These are phyloP conservation scores for Saturnia pavonia DNA, from an alignment of 2,888 invertebrate genomes.

Conservation along the genomic window DNA sequence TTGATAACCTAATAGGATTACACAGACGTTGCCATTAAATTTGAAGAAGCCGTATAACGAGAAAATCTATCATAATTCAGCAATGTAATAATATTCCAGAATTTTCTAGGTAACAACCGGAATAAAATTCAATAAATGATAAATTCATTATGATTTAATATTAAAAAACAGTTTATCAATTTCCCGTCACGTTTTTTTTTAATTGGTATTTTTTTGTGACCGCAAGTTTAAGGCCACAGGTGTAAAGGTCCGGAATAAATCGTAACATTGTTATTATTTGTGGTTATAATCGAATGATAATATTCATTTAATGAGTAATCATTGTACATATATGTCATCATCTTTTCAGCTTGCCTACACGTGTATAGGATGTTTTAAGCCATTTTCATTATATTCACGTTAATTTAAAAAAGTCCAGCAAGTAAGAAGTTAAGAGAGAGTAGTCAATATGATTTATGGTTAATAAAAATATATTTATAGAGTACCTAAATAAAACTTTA, in stretches of 20 bases:
- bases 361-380: neutral
- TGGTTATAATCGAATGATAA: slow-evolving; percentile 23
- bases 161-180: neutral
- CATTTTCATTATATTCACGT: neutral
- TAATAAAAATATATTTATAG: too few relatives aligned
- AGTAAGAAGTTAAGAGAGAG: too few relatives aligned
- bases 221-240: slow-evolving; percentile 23
- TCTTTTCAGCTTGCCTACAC: neutral
- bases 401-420: too few relatives aligned
- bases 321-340: neutral
- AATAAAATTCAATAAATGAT: neutral
- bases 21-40: too few relatives aligned
- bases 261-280: slow-evolving; percentile 34
- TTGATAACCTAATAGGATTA: too few relatives aligned
- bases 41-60: too few relatives aligned
- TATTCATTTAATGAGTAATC: neutral
- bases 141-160: neutral
- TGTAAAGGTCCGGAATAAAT: slow-evolving; percentile 33
- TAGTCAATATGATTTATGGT: too few relatives aligned
- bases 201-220: slow-evolving; percentile 20
- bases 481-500: too few relatives aligned
- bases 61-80: too few relatives aligned
- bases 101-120: neutral
- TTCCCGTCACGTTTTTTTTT: neutral
- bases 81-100: neutral